Base-by-base conservation (phyloP, 2,797 vertebrate species). In the Apogon hyalosoma region DNA sequence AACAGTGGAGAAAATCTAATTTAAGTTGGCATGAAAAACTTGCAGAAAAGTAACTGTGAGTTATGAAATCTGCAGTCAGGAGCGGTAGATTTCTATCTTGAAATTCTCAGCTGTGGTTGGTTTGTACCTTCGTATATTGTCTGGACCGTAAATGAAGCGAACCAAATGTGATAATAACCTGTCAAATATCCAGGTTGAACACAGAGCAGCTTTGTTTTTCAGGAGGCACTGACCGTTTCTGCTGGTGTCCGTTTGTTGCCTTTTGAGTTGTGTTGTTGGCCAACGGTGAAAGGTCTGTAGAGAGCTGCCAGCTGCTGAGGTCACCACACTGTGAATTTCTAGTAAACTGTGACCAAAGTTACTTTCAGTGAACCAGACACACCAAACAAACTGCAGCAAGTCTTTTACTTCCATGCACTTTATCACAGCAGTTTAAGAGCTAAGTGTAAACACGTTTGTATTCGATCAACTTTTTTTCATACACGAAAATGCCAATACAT, bases 71-170 rank as follows among this genome's bases (percentile, higher is more conserved):
- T 59, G 62, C 61, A 70, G 52, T 52, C 63, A 68, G 15, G 7
- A 74, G 41, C 55, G 51, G 39, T 41, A 6, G 58, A 81, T 78
- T 59, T 77, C 13, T 51, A 81, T 82, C 68, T 55, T 2, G 21
- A 12, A 6, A 53, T 42, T 65, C 61, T 64, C 21, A 58, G 42
- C 28, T 79, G 49, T 10, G 21, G 54, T 66, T 46, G 38, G 45
- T 62, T 47, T 57, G 21, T 52, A 65, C 51, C 66, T 73, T 65
- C 31, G 11, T 71, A 48, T 79, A 70, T 85, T 83, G 69, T 68
- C 67, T 71, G 60, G 59, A 71, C 47, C 69, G 67, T 73, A 87
- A 90, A 87, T 87, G 82, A 87, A 84, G 80, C 68, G 24, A 63
- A 63, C 47, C 73, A 76, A 90, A 84, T 79, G 71, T 59, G 55